Evolutionary conservation across 2,888 invertebrate genomes (phyloP).

Genomic region (Eupeodes luniger): DNA sequence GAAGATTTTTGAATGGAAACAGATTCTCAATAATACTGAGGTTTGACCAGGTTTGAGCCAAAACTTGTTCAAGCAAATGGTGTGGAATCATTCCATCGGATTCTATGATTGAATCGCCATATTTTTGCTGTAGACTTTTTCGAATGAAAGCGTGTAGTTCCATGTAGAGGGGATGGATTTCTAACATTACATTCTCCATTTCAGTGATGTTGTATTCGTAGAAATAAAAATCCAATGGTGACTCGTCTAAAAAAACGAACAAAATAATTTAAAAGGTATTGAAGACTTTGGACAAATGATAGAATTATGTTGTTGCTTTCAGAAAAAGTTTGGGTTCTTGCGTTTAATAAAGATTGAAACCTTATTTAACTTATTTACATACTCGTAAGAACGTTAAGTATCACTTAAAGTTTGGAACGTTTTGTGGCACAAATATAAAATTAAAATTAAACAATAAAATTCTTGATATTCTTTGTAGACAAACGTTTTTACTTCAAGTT

Average conservation of each 20-base stretch:
- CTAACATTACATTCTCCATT: slow-evolving; percentile 87
- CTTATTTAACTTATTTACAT: no score
- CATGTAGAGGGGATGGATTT: slow-evolving; percentile 90
- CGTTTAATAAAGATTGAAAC: no score
- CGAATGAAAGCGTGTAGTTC: slow-evolving; percentile 92
- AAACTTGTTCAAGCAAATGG: slow-evolving; percentile 87
- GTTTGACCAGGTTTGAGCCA: slow-evolving; percentile 49
- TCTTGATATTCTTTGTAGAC: no score
- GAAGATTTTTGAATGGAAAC: slow-evolving; percentile 3
- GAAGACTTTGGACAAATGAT: no score
- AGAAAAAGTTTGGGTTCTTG: no score
- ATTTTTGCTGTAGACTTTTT: slow-evolving; percentile 87
- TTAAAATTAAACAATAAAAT: no score
- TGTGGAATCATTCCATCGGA: slow-evolving; percentile 89
- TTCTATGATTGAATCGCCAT: slow-evolving; percentile 87
- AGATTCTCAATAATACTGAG: slow-evolving; percentile 3
- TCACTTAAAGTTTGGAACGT: no score
- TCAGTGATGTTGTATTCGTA: slow-evolving; percentile 83
- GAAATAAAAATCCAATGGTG: not conserved
- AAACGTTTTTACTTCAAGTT: no score
- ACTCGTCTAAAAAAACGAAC: not conserved
- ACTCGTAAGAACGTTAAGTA: no score
- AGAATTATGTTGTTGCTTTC: no score
- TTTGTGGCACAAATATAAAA: no score
- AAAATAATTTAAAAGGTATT: no score